These are phyloP conservation scores for Pachliopta kotzebuea DNA, from an alignment of 2,888 invertebrate genomes.

Conservation along the genomic window DNA sequence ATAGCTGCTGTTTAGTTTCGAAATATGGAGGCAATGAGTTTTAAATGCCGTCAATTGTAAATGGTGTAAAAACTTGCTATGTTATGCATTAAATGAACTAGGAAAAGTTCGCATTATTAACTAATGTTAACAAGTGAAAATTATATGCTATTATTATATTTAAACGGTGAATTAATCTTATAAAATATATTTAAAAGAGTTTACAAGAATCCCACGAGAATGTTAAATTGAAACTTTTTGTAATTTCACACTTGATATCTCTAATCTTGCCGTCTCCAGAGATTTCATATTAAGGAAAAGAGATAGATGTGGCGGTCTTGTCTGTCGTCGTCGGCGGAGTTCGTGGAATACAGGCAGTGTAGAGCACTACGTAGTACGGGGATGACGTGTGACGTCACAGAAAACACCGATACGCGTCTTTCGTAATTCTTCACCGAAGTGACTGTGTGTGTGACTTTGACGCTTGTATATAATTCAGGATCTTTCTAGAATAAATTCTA, in stretches of 20 bases:
- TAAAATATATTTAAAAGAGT: neutral
- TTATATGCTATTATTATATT: too few species aligned
- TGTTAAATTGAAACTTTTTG: constrained; percentile 17
- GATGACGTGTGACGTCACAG: constrained; percentile 15
- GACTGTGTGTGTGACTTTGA: constrained; percentile 17
- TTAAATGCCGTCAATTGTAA: too few species aligned
- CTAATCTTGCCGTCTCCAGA: constrained; percentile 7
- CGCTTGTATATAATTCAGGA: neutral
- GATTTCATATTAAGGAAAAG: constrained; percentile 21
- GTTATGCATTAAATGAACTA: too few species aligned
- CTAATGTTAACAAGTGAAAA: too few species aligned
- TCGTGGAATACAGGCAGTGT: constrained; percentile 22
- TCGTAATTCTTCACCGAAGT: constrained; percentile 26
- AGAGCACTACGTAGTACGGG: constrained; percentile 1
- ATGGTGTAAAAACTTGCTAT: too few species aligned
- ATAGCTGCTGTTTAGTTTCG: too few species aligned
- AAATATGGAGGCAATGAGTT: too few species aligned
- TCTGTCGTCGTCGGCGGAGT: constrained; percentile 17
- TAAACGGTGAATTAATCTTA: too few species aligned
- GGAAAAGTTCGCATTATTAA: too few species aligned
- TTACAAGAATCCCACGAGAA: constrained; percentile 17
- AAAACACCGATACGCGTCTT: constrained; percentile 3
- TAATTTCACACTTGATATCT: constrained; percentile 23
- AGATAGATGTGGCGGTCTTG: constrained; percentile 16
- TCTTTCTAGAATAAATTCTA: constrained; percentile 3